Evolutionary conservation across 2,113 vertebrate species (phyloP).

Genomic region (Hucho hucho): DNA sequence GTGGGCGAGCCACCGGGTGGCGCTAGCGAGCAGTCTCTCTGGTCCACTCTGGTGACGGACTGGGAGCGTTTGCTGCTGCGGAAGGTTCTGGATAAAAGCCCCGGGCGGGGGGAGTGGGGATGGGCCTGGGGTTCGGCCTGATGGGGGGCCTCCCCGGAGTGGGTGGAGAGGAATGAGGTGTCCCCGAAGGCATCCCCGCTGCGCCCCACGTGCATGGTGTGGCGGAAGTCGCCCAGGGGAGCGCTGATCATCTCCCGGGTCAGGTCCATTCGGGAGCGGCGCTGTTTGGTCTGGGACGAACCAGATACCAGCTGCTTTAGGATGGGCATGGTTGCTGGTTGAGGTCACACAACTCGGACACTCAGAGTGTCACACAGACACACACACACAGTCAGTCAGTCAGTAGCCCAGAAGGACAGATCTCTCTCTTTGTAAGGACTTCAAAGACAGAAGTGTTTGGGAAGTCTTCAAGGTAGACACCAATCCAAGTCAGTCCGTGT

Average conservation of each 20-base stretch:
- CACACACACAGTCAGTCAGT: background rate
- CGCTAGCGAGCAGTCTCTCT: conserved; percentile 72
- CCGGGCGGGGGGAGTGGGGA: conserved; percentile 76
- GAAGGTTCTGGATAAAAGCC: conserved; percentile 90
- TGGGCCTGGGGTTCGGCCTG: conserved; percentile 48
- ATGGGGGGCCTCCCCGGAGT: conserved; percentile 77
- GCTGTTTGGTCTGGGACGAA: conserved; percentile 85
- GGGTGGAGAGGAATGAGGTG: conserved; percentile 94
- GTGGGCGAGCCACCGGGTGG: conserved; percentile 81
- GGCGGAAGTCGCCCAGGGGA: conserved; percentile 93
- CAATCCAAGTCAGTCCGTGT: background rate
- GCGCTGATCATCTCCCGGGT: conserved; percentile 98
- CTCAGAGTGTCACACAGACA: no score
- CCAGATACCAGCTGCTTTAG: conserved; percentile 91
- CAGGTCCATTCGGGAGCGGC: conserved; percentile 89
- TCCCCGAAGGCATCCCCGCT: conserved; percentile 95
- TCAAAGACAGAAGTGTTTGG: background rate
- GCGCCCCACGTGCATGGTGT: conserved; percentile 97
- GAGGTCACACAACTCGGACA: background rate
- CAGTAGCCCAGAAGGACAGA: background rate
- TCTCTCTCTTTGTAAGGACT: background rate
- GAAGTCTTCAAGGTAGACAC: background rate
- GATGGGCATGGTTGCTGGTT: conserved; percentile 83
- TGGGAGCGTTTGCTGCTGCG: conserved; percentile 94
- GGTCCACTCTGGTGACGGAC: conserved; percentile 88